Conservation (phyloP, 2,113 vertebrate species). For the Ardeotis arabs region DNA sequence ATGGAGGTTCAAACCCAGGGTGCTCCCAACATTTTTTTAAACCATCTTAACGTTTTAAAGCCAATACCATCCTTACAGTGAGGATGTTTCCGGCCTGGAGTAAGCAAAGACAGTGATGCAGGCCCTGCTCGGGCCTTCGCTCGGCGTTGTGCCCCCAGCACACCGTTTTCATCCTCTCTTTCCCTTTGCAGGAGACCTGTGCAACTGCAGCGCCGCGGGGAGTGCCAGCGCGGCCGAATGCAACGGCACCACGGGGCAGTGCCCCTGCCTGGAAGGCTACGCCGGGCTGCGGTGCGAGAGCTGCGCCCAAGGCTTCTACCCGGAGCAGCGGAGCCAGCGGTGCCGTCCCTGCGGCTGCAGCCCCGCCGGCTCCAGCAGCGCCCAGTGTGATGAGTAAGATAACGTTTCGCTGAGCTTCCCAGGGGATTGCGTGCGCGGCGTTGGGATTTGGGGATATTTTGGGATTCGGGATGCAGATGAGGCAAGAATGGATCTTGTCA, state of each 20-base stretch:
- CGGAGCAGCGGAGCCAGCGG: background rate
- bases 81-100: background rate
- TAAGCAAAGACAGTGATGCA: accelerated
- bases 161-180: background rate
- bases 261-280: conserved; percentile 63
- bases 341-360: conserved; percentile 71
- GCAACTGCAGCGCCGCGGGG: conserved; percentile 76
- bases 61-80: background rate
- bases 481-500: background rate
- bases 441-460: accelerated
- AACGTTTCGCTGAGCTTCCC: accelerated
- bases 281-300: conserved; percentile 53
- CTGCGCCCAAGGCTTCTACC: conserved; percentile 63
- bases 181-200: conserved; percentile 64
- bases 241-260: conserved; percentile 63
- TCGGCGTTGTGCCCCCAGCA: accelerated
- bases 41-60: background rate
- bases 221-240: conserved; percentile 43
- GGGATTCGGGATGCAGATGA: background rate
- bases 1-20: background rate
- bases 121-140: background rate
- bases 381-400: conserved; percentile 57
- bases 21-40: background rate
- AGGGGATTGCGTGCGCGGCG: accelerated
- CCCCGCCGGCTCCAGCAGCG: conserved; percentile 12